A percentile compares a stretch with the other conserved stretches of the same genome.
These are phyloP conservation scores for Epistrophella euchroma DNA, from an alignment of 2,888 invertebrate genomes.

Conservation along the genomic window DNA sequence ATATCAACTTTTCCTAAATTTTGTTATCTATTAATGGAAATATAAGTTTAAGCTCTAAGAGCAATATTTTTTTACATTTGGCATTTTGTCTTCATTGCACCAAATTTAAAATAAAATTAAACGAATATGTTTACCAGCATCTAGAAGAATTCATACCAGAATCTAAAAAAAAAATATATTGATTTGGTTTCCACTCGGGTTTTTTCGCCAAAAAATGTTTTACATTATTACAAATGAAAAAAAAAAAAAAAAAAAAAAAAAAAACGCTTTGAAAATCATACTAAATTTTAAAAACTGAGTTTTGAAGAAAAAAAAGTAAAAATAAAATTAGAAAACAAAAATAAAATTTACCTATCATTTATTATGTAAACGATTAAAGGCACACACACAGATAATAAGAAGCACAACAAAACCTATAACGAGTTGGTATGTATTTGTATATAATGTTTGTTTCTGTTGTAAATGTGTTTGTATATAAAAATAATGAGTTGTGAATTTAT, in stretches of 20 bases:
- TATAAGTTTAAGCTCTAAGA: constrained; percentile 47
- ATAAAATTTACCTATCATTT: constrained; percentile 72
- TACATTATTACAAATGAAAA: constrained; percentile 22
- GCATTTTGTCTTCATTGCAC: constrained; percentile 66
- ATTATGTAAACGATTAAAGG: constrained; percentile 73
- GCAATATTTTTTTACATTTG: constrained; percentile 46
- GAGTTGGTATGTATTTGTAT: constrained; percentile 57
- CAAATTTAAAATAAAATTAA: constrained; percentile 62
- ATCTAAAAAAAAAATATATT: constrained; percentile 81
- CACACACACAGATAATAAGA: constrained; percentile 76
- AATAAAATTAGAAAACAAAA: constrained; percentile 68
- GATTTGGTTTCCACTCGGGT: constrained; percentile 93
- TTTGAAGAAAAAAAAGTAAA: constrained; percentile 64
- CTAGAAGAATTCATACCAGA: constrained; percentile 72
- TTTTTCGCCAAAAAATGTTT: constrained; percentile 84
- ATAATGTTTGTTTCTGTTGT: constrained; percentile 43
- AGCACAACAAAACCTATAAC: constrained; percentile 77
- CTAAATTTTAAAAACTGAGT: constrained; percentile 18
- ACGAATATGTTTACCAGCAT: constrained; percentile 71
- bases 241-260: neutral
- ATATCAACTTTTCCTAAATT: constrained; percentile 49
- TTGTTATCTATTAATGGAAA: constrained; percentile 46
- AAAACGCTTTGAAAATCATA: constrained; percentile 42
- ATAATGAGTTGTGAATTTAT: constrained; percentile 30
- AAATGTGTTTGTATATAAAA: constrained; percentile 22